Evolutionary conservation across 2,113 vertebrate genomes (phyloP).

Genomic region (Chaetorhynchus papuensis): DNA sequence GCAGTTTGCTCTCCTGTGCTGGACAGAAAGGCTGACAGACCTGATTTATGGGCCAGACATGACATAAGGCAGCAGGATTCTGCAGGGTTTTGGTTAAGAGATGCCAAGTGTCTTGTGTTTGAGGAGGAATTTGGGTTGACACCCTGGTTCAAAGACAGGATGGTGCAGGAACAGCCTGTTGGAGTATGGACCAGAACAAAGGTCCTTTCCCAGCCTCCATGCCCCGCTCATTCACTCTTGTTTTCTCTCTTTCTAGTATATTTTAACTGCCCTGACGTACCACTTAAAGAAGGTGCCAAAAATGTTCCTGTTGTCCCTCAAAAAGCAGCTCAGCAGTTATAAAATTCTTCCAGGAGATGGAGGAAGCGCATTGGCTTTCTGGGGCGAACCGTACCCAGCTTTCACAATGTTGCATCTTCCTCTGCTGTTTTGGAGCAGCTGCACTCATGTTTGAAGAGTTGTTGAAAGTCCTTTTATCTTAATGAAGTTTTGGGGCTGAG

Average conservation of each 20-base stretch:
- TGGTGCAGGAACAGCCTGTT: background rate
- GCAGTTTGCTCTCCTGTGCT: background rate
- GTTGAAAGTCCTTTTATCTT: background rate
- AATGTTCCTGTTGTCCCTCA: background rate
- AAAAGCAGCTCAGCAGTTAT: background rate
- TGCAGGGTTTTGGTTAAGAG: background rate
- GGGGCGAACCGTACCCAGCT: background rate
- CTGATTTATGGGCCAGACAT: background rate
- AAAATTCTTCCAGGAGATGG: background rate
- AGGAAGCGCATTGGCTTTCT: background rate
- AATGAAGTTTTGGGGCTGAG: background rate
- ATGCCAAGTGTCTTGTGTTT: background rate
- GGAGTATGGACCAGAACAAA: accelerated
- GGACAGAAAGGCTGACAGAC: background rate
- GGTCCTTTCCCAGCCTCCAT: accelerated
- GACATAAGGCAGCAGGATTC: background rate
- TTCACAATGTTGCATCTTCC: background rate
- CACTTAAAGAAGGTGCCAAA: background rate
- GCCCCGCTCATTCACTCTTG: background rate
- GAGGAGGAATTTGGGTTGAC: background rate
- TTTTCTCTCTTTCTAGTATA: background rate
- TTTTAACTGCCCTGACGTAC: background rate
- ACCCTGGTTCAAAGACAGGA: background rate
- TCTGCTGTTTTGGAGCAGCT: background rate
- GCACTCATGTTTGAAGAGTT: background rate